Evolutionary conservation across 2,113 vertebrate genomes (phyloP).

Genomic region (Cynoglossus semilaevis): DNA sequence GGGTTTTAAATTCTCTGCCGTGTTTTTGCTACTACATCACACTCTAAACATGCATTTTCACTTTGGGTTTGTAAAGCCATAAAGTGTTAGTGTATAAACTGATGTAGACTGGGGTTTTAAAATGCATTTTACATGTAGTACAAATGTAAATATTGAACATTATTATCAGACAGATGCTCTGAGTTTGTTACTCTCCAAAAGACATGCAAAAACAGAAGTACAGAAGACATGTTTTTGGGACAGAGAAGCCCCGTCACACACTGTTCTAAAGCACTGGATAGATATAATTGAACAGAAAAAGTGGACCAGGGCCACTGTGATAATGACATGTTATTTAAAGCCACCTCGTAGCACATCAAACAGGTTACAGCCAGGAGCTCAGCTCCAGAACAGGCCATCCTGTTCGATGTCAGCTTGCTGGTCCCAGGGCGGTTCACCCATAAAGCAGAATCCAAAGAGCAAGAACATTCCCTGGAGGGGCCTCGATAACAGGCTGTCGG

Average conservation of each 20-base stretch:
- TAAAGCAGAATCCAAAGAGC: conserved; percentile 39
- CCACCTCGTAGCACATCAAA: conserved; percentile 22
- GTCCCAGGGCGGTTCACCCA: conserved; percentile 19
- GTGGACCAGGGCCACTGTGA: neutral
- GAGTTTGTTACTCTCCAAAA: no score
- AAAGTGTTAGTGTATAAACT: no score
- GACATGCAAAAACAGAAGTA: no score
- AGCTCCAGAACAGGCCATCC: conserved; percentile 13
- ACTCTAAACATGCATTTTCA: no score
- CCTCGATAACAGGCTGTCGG: conserved; percentile 49
- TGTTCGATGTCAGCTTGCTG: conserved; percentile 48
- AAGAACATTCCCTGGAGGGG: conserved; percentile 40
- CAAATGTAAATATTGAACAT: no score
- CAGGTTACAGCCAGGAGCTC: conserved; percentile 4
- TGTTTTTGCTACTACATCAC: no score
- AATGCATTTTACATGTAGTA: no score
- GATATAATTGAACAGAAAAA: neutral
- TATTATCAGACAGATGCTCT: no score
- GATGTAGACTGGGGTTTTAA: no score
- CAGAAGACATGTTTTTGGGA: neutral
- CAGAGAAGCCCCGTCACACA: neutral
- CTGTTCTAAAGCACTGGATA: no score
- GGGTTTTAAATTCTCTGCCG: no score
- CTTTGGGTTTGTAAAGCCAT: no score
- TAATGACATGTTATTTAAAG: conserved; percentile 1